A percentile compares a stretch with the other conserved stretches of the same genome.
These are phyloP conservation scores for Dugesia japonica DNA, from an alignment of 2,888 invertebrate species.

Conservation along the genomic window DNA sequence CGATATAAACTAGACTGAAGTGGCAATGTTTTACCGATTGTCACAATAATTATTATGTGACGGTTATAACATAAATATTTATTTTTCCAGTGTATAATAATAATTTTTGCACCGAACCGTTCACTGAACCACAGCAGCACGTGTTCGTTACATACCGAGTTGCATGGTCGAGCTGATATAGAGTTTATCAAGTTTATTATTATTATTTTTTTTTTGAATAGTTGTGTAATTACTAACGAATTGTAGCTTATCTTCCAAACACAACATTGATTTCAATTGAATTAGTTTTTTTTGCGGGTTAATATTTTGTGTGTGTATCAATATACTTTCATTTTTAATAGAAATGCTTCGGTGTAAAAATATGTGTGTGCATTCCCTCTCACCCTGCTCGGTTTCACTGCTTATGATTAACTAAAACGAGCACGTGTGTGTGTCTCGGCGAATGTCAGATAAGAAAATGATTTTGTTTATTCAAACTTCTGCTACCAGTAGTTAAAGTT, in stretches of 20 bases:
- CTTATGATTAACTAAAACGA: background rate
- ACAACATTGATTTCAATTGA: background rate
- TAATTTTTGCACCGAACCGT: slow-evolving; percentile 10
- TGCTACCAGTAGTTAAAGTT: slow-evolving; percentile 12
- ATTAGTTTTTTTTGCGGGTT: background rate
- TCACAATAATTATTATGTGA: background rate
- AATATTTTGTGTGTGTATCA: background rate
- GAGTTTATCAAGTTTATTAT: background rate
- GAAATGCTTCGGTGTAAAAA: background rate
- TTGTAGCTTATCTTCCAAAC: background rate
- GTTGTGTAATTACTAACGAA: background rate
- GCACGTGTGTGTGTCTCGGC: slow-evolving; percentile 13
- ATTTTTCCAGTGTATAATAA: background rate
- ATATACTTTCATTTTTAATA: background rate
- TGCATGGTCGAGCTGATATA: background rate
- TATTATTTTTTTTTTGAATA: slow-evolving; percentile 1
- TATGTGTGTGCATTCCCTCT: background rate
- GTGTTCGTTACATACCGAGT: background rate
- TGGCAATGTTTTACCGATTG: slow-evolving; percentile 6
- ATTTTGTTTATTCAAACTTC: slow-evolving; percentile 7
- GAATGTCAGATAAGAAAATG: slow-evolving; percentile 4
- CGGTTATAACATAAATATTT: slow-evolving; percentile 2
- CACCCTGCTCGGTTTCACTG: slow-evolving; percentile 15
- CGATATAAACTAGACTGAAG: background rate
- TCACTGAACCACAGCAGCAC: slow-evolving; percentile 10